Percentiles rank a stretch among this genome's conserved stretches.
Evolutionary conservation across 37 sponge, comb jelly and placozoan species (phyloP).

Genomic region (Agelas oroides): DNA sequence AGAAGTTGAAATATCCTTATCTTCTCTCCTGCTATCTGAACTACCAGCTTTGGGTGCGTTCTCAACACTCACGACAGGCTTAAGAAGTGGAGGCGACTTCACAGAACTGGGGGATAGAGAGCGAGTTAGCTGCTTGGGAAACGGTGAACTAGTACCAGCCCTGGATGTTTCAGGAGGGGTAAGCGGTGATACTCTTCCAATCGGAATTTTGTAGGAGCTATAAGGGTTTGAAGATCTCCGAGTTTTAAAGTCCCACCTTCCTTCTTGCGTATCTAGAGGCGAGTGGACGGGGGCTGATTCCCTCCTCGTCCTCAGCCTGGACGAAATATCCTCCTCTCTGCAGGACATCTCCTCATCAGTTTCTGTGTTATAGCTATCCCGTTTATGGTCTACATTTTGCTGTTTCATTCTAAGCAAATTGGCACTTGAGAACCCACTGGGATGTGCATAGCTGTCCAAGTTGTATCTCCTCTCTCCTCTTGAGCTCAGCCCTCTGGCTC

Average conservation of each 20-base stretch:
- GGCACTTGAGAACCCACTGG: no score
- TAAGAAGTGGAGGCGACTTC: neutral
- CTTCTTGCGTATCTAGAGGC: neutral
- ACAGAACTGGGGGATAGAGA: neutral
- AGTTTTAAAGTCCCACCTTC: constrained; percentile 48
- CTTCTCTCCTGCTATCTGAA: neutral
- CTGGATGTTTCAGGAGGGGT: constrained; percentile 5
- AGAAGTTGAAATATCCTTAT: neutral
- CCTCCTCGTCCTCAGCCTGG: neutral
- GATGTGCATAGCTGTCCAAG: no score
- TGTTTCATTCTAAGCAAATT: neutral
- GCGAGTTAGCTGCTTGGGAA: neutral
- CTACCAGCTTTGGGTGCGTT: neutral
- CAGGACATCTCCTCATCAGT: constrained; percentile 53
- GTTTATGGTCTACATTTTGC: neutral
- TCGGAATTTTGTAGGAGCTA: neutral
- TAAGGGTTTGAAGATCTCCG: neutral
- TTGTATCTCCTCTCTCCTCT: no score
- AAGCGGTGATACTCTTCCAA: constrained; percentile 23
- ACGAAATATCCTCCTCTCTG: constrained; percentile 1
- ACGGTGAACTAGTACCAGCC: neutral
- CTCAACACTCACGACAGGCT: neutral
- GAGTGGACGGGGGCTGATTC: neutral
- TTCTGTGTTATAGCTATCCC: constrained; percentile 20
- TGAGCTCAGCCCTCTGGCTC: no score